Evolutionary conservation across 1,140 invertebrate genomes (phyloP), one percentile per base, ranked within the genome.

Genomic region (Diplogasteroides magnus): DNA sequence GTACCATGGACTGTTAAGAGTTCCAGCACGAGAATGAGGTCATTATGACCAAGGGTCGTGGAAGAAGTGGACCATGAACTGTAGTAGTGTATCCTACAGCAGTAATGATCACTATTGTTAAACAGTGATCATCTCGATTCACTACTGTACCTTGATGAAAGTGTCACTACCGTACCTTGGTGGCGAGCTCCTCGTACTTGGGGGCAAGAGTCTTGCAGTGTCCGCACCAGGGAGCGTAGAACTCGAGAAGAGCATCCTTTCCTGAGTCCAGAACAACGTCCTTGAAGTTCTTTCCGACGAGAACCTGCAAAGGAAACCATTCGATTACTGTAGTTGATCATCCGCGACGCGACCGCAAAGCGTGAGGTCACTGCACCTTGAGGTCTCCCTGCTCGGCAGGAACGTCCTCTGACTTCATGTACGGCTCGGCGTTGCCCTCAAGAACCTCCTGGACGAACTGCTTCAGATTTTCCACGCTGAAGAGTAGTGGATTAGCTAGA

Each of bases 151-250:
- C n/a, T n/a, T n/a, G n/a, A n/a, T n/a, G n/a, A n/a, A n/a, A n/a
- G n/a, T n/a, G n/a, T n/a, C n/a, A 48, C 19, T 48, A 48, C 37
- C 75, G 74, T 83, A 90, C 89, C 87, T 94, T 94, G 70, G 90
- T 89, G 61, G 91, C 96, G 31, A 99, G 85, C 85, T 98, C 94
- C 71, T 97, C 93, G 84, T 88, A 98, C 61, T 92, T 88, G 28
- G 96, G 96, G 57, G 92, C 88, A 23, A 99, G 86, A 83, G 92
- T 93, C 85, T 97, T 97, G 86, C 96, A 99, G 82, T 98, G 96
- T 74, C 95, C 95, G 84, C 96, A 98, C 94, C 94, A 98, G 0
- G 94, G 94, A 32, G 94, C 94, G 85, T 98, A 98, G 85, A 98
- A 98, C 84, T 98, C 94, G 74, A 98, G 89, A 2, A 99, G 86